Evolutionary conservation across 2,113 vertebrate species (phyloP).

Genomic region (Rhinolophus ferrumequinum): DNA sequence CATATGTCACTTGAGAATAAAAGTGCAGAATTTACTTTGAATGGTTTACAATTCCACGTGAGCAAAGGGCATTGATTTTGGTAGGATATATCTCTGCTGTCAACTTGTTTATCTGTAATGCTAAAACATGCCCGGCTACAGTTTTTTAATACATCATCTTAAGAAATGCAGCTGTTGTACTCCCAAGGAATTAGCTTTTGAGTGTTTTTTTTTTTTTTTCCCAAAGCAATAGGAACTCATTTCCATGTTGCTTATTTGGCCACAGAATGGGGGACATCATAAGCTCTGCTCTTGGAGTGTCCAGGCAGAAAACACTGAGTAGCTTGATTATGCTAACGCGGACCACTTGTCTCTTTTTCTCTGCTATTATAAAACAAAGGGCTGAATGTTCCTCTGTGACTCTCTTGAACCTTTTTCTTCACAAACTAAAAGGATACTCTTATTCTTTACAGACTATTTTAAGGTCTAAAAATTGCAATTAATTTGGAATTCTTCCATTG

Average conservation of each 20-base stretch:
- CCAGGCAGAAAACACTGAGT: not conserved
- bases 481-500: constrained; percentile 39
- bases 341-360: constrained; percentile 43
- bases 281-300: not conserved
- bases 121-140: not conserved
- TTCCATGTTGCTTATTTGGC: constrained; percentile 31
- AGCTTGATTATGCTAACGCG: not conserved
- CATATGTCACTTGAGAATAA: not conserved
- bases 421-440: not conserved
- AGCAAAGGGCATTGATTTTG: not conserved
- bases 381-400: not conserved
- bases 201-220: not conserved
- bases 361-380: not conserved
- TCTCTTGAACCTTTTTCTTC: constrained; percentile 19
- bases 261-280: not conserved
- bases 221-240: not conserved
- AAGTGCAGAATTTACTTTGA: constrained; percentile 6
- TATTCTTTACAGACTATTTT: constrained; percentile 32
- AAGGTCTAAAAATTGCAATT: not conserved
- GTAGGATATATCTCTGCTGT: constrained; percentile 10
- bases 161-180: not conserved
- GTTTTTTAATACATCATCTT: not conserved
- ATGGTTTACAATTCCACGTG: constrained; percentile 27
- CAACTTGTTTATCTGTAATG: not conserved
- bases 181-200: not conserved